Evolutionary conservation across 2,888 invertebrate species (phyloP).

Genomic region (Andrena hattorfiana): DNA sequence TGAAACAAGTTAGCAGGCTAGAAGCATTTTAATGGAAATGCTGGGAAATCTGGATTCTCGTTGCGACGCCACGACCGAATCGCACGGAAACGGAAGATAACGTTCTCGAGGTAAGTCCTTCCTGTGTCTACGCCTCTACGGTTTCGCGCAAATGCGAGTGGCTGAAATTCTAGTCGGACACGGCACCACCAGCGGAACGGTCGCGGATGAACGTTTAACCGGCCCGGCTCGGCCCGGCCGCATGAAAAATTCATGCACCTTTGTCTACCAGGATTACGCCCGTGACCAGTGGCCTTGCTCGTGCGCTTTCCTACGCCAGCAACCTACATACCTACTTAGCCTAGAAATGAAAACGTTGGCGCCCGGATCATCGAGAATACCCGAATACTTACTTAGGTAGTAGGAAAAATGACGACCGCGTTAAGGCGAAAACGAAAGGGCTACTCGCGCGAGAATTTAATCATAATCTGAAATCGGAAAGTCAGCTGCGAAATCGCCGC

Average conservation of each 20-base stretch:
- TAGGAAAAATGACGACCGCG: conserved; percentile 10
- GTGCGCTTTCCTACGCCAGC: not conserved
- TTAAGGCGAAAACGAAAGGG: conserved; percentile 26
- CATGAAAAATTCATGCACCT: conserved; percentile 53
- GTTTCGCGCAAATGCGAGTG: conserved; percentile 30
- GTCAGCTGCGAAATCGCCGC: conserved; percentile 58
- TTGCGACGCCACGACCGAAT: conserved; percentile 34
- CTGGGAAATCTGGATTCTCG: conserved; percentile 56
- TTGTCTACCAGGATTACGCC: conserved; percentile 39
- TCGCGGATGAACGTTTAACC: conserved; percentile 48
- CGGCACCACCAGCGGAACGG: not conserved
- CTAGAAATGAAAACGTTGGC: conserved; percentile 2
- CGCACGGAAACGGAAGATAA: conserved; percentile 58
- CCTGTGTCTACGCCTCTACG: conserved; percentile 1
- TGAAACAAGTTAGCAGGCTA: conserved; percentile 40
- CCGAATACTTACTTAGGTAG: not conserved
- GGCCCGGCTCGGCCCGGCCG: not conserved
- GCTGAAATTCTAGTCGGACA: conserved; percentile 40
- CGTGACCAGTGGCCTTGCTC: conserved; percentile 28
- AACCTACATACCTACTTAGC: conserved; percentile 16
- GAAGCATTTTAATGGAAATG: conserved; percentile 69
- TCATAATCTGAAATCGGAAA: conserved; percentile 72
- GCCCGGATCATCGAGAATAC: too few relatives aligned
- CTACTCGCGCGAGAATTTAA: conserved; percentile 63
- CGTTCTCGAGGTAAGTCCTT: conserved; percentile 56